phyloP scores from a whole-genome alignment of 1,140 invertebrate genomes.

The Neomicropteryx cornuta region DNA sequence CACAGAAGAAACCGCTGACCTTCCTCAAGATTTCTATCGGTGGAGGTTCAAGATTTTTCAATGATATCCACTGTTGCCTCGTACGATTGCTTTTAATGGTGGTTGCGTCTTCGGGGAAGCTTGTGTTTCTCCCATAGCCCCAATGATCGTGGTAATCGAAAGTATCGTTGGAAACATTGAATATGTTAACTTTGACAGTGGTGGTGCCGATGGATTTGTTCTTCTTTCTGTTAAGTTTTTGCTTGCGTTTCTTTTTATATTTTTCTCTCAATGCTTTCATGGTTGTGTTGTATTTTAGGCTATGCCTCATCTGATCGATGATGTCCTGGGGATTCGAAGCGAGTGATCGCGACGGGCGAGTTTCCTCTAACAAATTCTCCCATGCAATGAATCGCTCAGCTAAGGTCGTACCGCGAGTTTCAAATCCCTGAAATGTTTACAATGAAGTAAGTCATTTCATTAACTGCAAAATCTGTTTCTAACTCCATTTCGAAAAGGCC shows the following conservation, averaged over 20 bases:
- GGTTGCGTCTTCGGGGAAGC: constrained; percentile 36
- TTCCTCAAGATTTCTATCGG: too few relatives aligned
- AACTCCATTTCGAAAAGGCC: too few relatives aligned
- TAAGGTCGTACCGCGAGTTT: constrained; percentile 75
- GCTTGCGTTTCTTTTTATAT: constrained; percentile 26
- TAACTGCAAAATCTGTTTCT: too few relatives aligned
- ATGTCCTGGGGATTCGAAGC: constrained; percentile 62
- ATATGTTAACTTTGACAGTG: constrained; percentile 24
- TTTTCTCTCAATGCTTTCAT: constrained; percentile 28
- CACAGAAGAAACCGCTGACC: constrained; percentile 58
- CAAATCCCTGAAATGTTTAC: too few relatives aligned
- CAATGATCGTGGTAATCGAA: constrained; percentile 32
- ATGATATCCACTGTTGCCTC: constrained; percentile 34
- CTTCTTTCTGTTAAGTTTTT: constrained; percentile 33
- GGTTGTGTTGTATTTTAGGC: constrained; percentile 30
- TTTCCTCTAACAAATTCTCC: constrained; percentile 71
- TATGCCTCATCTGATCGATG: constrained; percentile 38
- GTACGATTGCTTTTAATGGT: constrained; percentile 34
- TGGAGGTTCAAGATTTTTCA: too few relatives aligned
- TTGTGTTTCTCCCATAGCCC: constrained; percentile 37
- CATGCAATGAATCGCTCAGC: constrained; percentile 68
- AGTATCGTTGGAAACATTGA: constrained; percentile 20
- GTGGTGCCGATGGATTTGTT: constrained; percentile 24
- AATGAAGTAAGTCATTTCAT: too few relatives aligned
- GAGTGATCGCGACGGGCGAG: constrained; percentile 52